Base-by-base conservation (phyloP, 2,113 vertebrate species). In the Amblyopsis rosae region DNA sequence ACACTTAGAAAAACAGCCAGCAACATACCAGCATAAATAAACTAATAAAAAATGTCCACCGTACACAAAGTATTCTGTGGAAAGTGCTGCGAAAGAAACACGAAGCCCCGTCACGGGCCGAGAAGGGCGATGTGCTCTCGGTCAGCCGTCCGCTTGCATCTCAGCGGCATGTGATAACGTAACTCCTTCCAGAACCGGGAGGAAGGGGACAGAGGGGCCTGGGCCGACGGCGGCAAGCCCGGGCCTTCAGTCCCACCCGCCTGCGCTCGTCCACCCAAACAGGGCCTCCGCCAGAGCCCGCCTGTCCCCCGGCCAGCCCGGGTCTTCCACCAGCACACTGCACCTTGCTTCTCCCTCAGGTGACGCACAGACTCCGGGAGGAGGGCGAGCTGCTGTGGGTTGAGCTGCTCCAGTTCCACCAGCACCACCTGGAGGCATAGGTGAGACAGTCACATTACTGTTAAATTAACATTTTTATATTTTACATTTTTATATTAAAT, bases 181-280 rank as follows among this genome's bases (percentile, higher is more conserved):
- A 98, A 87, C 32, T 92, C 89, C 72, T 96, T 98, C 96, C 96
- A 97, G 73, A 97, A 97, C 16, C 89, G 90, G 13, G 83, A 86
- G 41, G 86, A 81, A 5, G 81, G 75, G 3, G 73, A 75, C 15
- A 82, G 71, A 7, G 54, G 78, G 0, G 26, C 26, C 26, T 26
- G 26, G 26, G 59, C n/a, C 46, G 17, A 6, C 12, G 53, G 80
- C 0, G 56, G 11, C 56, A 13, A 1, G 6, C 56, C 33, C 53
- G 6, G 45, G 0, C 46, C 54, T 2, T 15, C 12, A 45, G 64
- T 69, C 45, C 65, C 69, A 1, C 62, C 60, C 0, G 69, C 70
- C 7, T 49, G 26, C 26, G 26, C 59, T 9, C 12, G 33, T 6
- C 47, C 65, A 26, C 58, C 33, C 8, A n/a, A 5, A 16, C 50